These are phyloP conservation scores for Mastomys natalensis DNA, from an alignment of 2,113 vertebrate genomes.

Conservation along the genomic window DNA sequence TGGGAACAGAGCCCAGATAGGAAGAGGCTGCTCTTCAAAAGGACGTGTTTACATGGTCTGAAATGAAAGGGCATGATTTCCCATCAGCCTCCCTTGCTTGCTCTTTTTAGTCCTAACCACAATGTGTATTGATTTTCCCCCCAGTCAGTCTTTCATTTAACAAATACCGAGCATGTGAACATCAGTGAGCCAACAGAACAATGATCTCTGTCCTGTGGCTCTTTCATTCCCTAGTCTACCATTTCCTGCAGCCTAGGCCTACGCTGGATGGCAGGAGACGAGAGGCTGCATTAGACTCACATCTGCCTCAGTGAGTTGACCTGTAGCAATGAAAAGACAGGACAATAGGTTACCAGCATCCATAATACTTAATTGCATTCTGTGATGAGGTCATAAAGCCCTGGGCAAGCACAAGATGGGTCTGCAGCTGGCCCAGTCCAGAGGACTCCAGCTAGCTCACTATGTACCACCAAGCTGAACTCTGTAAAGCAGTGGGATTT, in stretches of 20 bases:
- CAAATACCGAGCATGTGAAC: neutral
- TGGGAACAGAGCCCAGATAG: neutral
- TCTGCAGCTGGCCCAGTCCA: neutral
- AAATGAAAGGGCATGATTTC: neutral
- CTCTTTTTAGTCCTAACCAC: neutral
- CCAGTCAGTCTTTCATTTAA: neutral
- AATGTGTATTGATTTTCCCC: neutral
- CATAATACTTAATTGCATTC: too few species aligned
- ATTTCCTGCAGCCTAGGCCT: neutral
- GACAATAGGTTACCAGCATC: neutral
- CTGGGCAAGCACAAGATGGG: neutral
- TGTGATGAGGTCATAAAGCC: neutral
- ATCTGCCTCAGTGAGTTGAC: neutral
- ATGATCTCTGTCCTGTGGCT: neutral
- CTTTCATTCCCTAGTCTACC: neutral
- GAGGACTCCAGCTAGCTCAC: neutral
- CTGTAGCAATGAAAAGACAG: neutral
- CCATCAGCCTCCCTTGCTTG: neutral
- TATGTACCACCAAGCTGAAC: neutral
- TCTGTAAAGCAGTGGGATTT: neutral
- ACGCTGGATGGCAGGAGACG: too few species aligned
- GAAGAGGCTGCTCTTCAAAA: neutral
- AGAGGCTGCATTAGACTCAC: neutral
- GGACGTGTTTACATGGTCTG: slow-evolving; percentile 10
- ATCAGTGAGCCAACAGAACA: neutral